Evolutionary conservation across 2,888 invertebrate species (phyloP).

Genomic region (Ormyrus pomaceus): DNA sequence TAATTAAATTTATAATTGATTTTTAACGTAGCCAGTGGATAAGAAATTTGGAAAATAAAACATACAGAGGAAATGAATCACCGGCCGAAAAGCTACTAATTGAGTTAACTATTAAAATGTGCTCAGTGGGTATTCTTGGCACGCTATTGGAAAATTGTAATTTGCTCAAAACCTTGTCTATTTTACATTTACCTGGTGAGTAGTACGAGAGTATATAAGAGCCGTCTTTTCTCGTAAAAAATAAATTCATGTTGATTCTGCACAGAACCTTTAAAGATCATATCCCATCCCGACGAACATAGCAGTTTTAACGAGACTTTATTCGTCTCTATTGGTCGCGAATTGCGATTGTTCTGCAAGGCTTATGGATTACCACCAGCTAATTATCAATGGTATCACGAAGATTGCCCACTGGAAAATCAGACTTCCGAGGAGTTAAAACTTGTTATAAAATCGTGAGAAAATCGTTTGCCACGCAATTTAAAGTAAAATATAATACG

Average conservation of each 20-base stretch:
- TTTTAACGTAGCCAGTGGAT: conserved; percentile 60
- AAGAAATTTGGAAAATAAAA: conserved; percentile 58
- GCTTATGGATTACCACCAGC: conserved; percentile 70
- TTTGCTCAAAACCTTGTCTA: conserved; percentile 62
- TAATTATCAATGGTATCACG: conserved; percentile 67
- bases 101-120: conserved; percentile 66
- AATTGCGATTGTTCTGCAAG: conserved; percentile 63
- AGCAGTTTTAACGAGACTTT: conserved; percentile 36
- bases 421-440: conserved; percentile 61
- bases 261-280: conserved; percentile 64
- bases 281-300: conserved; percentile 62
- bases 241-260: conserved; percentile 7
- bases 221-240: no score
- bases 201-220: neutral
- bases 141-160: conserved; percentile 63
- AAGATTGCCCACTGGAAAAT: conserved; percentile 59
- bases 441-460: conserved; percentile 49
- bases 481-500: no score
- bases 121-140: conserved; percentile 65
- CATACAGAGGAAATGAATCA: conserved; percentile 44
- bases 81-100: conserved; percentile 64
- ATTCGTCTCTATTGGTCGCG: conserved; percentile 60
- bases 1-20: conserved; percentile 1
- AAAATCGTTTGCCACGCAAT: neutral
- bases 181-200: conserved; percentile 66